Evolutionary conservation across 2,888 invertebrate species (phyloP), one percentile per base, ranked within the genome.

Genomic region (Calameuta filiformis): DNA sequence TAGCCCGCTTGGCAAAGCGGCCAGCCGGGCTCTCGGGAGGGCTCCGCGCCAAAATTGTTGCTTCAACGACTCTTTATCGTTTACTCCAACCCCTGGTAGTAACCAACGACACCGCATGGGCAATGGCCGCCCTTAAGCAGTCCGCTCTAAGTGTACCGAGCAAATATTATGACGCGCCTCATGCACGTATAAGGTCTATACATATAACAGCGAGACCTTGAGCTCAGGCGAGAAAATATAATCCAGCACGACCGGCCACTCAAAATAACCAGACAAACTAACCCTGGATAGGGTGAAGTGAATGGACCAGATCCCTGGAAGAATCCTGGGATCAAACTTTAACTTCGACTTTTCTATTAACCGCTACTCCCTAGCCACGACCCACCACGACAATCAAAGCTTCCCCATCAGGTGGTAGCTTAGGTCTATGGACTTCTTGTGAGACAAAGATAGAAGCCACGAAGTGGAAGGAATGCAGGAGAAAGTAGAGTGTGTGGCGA

Each of bases 1-100:
- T 79, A 76, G 82, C 69, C 79, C 80, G 82, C 81, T 83, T 83
- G 80, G 83, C 83, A 79, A 76, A 79, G 73, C 80, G 77, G 78
- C 79, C 76, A 73, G 74, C 78, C 71, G 71, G 76, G 23, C 68
- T 68, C n/a, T n/a, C 76, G 69, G 77, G 56, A 76, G 76, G 76
- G 77, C 80, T 77, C 78, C 73, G 31, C 35, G 80, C 81, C 82
- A 81, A 83, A 80, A 83, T 83, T 81, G 78, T 81, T 83, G 76
- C 80, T 78, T 75, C 79, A 76, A 78, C 81, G 74, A 74, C 73
- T 82, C 77, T 76, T 80, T 79, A 76, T 76, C 75, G 73, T 78
- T 78, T 69, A 69, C 68, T 69, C 56, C 34, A 35, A 34, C 30
- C 68, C 74, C 56, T 31, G 40, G 34, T 37, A 75, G 37, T 34